A percentile compares a stretch with the other conserved stretches of the same genome.
Conservation (phyloP, 2,888 invertebrate species). For the Habroteleia sp. region DNA sequence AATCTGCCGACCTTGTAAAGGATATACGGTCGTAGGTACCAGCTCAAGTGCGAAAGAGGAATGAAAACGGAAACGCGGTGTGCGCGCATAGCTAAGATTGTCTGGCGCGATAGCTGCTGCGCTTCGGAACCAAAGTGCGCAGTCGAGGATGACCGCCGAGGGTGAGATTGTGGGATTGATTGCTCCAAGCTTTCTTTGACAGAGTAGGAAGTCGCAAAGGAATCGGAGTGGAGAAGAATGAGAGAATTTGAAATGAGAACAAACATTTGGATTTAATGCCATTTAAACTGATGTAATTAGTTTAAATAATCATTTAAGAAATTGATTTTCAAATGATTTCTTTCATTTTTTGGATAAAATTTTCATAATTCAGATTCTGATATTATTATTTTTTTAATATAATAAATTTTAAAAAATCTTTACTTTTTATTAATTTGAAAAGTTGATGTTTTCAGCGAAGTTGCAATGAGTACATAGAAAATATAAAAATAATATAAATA, state of each 20-base stretch:
- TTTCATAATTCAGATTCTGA: too few relatives aligned
- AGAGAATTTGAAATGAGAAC: constrained; percentile 17
- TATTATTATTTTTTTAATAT: too few relatives aligned
- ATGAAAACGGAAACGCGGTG: constrained; percentile 69
- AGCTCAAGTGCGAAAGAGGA: constrained; percentile 71
- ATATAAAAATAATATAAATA: too few relatives aligned
- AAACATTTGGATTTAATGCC: too few relatives aligned
- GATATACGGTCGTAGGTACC: constrained; percentile 71
- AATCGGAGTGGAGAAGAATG: constrained; percentile 7
- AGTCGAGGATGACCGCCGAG: constrained; percentile 68
- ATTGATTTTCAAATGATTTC: too few relatives aligned
- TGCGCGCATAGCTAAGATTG: constrained; percentile 70
- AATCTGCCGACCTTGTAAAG: constrained; percentile 71
- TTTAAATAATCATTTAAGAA: too few relatives aligned
- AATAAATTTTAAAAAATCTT: too few relatives aligned
- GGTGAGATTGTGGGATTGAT: constrained; percentile 64
- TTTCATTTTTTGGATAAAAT: too few relatives aligned
- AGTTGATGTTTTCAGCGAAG: too few relatives aligned
- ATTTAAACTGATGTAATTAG: too few relatives aligned
- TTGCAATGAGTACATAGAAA: too few relatives aligned
- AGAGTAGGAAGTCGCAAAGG: constrained; percentile 19
- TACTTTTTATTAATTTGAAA: too few relatives aligned
- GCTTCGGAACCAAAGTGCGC: constrained; percentile 67
- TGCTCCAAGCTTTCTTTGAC: constrained; percentile 46
- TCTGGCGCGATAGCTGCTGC: constrained; percentile 68